phyloP scores from a whole-genome alignment of 2,113 vertebrate genomes.

The Hiodon tergisus region DNA sequence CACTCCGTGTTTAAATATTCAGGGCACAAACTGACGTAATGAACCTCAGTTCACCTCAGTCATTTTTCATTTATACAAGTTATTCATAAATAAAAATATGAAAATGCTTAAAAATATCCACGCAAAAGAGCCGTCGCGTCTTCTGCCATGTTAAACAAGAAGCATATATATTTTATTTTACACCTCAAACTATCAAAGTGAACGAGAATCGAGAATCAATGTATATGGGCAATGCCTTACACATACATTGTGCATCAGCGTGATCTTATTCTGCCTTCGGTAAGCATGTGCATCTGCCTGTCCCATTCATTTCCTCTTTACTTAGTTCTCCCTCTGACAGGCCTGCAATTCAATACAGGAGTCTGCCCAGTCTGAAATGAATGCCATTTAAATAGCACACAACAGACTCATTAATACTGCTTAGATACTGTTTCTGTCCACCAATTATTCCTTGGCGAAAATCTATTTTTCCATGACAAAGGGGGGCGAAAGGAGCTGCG shows the following conservation, averaged over 20 bases:
- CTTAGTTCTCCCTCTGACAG: not conserved
- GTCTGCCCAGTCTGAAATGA: not conserved
- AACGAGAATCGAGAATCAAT: no score
- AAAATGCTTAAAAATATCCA: no score
- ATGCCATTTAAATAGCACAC: constrained; percentile 6
- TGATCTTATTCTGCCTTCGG: constrained; percentile 36
- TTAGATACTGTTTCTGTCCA: not conserved
- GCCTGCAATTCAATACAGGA: no score
- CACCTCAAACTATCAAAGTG: no score
- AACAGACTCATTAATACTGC: not conserved
- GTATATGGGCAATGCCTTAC: not conserved
- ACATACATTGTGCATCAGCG: constrained; percentile 29
- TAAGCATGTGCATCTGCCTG: constrained; percentile 35
- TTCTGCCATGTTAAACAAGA: no score
- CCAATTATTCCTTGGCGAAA: not conserved
- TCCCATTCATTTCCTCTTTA: constrained; percentile 36
- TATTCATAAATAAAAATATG: no score
- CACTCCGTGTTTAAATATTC: no score
- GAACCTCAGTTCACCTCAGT: no score
- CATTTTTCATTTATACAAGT: no score
- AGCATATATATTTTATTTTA: no score
- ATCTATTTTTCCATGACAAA: not conserved
- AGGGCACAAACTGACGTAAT: no score
- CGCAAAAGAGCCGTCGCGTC: no score
- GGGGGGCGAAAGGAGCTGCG: not conserved